Evolutionary conservation across 64 coral and sea anemone genomes (phyloP).

Genomic region (Hydrozoanthus tunicans): DNA sequence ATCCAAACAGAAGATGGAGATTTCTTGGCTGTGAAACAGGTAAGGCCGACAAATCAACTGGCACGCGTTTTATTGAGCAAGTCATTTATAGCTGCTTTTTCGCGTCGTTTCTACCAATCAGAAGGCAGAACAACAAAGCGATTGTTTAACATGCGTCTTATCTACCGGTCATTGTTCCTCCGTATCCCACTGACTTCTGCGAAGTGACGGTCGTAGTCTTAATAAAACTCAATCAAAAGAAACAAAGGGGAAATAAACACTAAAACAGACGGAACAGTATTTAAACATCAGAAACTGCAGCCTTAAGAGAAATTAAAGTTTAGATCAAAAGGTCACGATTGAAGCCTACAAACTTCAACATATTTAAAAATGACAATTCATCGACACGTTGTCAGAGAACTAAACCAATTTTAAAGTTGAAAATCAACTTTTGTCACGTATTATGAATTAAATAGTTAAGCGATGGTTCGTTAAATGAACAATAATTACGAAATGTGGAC

Average conservation of each 20-base stretch:
- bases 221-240: conserved; percentile 50
- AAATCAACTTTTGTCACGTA: conserved; percentile 36
- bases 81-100: conserved; percentile 50
- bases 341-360: conserved; percentile 45
- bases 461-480: conserved; percentile 52
- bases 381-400: conserved; percentile 21
- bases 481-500: conserved; percentile 53
- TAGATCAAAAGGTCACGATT: conserved; percentile 49
- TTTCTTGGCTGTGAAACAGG: conserved; percentile 25
- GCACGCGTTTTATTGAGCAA: conserved; percentile 40
- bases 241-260: conserved; percentile 43
- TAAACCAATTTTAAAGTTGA: conserved; percentile 44
- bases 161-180: conserved; percentile 5
- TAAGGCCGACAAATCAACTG: conserved; percentile 41
- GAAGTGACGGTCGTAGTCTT: conserved; percentile 52
- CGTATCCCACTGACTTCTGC: conserved; percentile 43
- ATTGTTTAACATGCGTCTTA: conserved; percentile 57
- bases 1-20: neutral
- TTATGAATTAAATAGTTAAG: conserved; percentile 47
- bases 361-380: conserved; percentile 27
- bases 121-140: conserved; percentile 24
- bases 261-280: conserved; percentile 6
- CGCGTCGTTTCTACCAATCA: conserved; percentile 41
- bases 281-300: conserved; percentile 18
- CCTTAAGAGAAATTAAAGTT: conserved; percentile 3